Conservation (phyloP, 1,140 invertebrate species). For the Dendrolimus kikuchii region DNA sequence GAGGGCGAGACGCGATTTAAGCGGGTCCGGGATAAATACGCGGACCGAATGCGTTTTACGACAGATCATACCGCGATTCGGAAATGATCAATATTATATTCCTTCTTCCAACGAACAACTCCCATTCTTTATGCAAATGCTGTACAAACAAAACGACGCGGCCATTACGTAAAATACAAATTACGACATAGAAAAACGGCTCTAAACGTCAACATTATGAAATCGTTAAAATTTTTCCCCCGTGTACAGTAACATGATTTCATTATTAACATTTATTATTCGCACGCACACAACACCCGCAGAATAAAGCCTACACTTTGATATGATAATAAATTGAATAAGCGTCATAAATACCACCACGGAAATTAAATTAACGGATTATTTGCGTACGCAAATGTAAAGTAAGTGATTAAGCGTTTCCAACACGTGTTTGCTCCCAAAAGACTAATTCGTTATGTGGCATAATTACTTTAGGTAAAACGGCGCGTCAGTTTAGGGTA, state of each 20-base stretch:
- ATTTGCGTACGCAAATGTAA: slow-evolving; percentile 64
- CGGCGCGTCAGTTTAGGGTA: slow-evolving; percentile 56
- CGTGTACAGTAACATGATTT: slow-evolving; percentile 53
- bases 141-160: slow-evolving; percentile 12
- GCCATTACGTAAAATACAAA: slow-evolving; percentile 17
- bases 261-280: slow-evolving; percentile 53
- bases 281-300: slow-evolving; percentile 53
- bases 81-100: slow-evolving; percentile 43
- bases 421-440: slow-evolving; percentile 61
- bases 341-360: slow-evolving; percentile 54
- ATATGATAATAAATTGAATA: slow-evolving; percentile 68
- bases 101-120: slow-evolving; percentile 11
- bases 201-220: slow-evolving; percentile 39
- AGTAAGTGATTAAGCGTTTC: slow-evolving; percentile 67
- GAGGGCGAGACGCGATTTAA: slow-evolving; percentile 36
- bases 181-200: slow-evolving; percentile 32
- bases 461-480: slow-evolving; percentile 68
- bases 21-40: slow-evolving; percentile 30
- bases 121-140: slow-evolving; percentile 8
- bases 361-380: slow-evolving; percentile 65
- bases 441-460: slow-evolving; percentile 67
- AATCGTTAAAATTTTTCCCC: slow-evolving; percentile 53
- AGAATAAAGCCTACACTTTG: slow-evolving; percentile 59
- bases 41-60: slow-evolving; percentile 39
- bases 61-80: slow-evolving; percentile 32